Base-by-base conservation (phyloP, 2,113 vertebrate species). In the Passer montanus region DNA sequence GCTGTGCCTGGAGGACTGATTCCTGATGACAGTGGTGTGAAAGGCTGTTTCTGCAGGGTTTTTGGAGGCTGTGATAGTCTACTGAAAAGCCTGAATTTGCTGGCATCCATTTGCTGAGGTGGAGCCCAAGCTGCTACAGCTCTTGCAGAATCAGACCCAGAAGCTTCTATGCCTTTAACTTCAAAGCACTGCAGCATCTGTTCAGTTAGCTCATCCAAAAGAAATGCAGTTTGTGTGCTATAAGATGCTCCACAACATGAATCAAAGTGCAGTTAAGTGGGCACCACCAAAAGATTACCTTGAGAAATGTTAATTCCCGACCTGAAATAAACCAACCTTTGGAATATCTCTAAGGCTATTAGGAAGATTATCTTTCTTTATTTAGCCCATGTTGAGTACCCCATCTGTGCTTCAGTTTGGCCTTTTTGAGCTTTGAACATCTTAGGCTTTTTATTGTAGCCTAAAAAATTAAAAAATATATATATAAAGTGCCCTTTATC, bases 351-450 rank as follows among this genome's bases (percentile, higher is more conserved):
- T 77, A 85, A 93, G 70, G n/a, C 46, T 92, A 58, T 83, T 69
- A 73, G 46, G n/a, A 88, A 69, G 92, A 94, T 95, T 85, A 92
- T 41, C 67, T 62, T 88, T 64, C 82, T 87, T 17, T 69, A 46
- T 66, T 94, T 73, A 83, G 13, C 20, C 9, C 11, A 8, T 15
- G 6, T 22, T 52, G 62, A 90, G 17, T 47, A 58, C 30, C 17
- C 62, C 49, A 58, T 69, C 82, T 88, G 78, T 69, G 55, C 28
- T 46, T 85, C 56, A 44, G 20, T 76, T 88, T 60, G 37, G 13
- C 12, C 18, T 90, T 11, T 70, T 76, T 41, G 18, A 53, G 44
- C 31, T 94, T 55, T 75, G 44, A 76, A 39, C 5, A 50, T 50
- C 28, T 85, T 62, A 46, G 44, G 16, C 15, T 58, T 85, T 83